Evolutionary conservation across 2,797 vertebrate species (phyloP), one percentile per base, ranked within the genome.

Genomic region (Amphiprion clarkii): DNA sequence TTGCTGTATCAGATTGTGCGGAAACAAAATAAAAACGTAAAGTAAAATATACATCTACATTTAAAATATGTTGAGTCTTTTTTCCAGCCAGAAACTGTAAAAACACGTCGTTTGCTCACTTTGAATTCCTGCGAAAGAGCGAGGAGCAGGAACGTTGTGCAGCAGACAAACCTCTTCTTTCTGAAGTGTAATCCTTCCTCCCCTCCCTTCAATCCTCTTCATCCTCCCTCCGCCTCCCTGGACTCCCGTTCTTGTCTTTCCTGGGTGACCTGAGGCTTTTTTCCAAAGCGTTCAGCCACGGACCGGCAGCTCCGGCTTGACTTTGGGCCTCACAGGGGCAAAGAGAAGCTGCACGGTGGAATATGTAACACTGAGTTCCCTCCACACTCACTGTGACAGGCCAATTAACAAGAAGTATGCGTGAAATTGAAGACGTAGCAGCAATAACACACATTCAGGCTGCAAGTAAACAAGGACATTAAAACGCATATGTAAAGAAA

Each of bases 361-460:
- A 80, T 62, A 66, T 57, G 61, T 49, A 54, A 52, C 33, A 6
- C 55, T 46, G 60, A 16, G 63, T 52, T 25, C 6, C 10, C 8
- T 2, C 1, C 39, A 12, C 48, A 36, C 5, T 2, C 44, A 17
- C 44, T 7, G 14, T 8, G 40, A 46, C 71, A 69, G 74, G 74
- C 78, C 76, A 82, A 85, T 86, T 83, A 85, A 81, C 71, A 55
- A 57, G 75, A 79, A 63, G 56, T 68, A 70, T 69, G 78, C 86
- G 76, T 89, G 76, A 78, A 80, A 87, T 84, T 83, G 69, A 69
- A 82, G 82, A 78, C 42, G 68, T 46, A n/a, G 80, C 65, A 75
- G 69, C 60, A 81, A 69, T 75, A 74, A 81, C 48, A 71, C 76
- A 81, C 62, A 36, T 82, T 67, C 75, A 68, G 76, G 67, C 78